A percentile compares a stretch with the other conserved stretches of the same genome.
Evolutionary conservation across 2,113 vertebrate species (phyloP).

Genomic region (Hemiscyllium ocellatum): DNA sequence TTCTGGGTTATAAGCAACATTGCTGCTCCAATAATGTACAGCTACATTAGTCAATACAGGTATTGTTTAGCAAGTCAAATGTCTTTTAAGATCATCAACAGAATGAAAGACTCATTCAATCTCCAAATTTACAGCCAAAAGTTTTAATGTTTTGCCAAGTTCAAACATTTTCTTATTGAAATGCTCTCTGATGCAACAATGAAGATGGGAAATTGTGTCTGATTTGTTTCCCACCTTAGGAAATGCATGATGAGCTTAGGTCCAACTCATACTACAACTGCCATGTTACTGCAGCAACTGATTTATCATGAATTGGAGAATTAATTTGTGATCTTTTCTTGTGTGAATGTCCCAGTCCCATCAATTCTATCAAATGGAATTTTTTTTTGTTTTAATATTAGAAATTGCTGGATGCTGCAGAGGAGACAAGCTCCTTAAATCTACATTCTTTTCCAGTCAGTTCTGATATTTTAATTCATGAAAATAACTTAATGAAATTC

Average conservation of each 20-base stretch:
- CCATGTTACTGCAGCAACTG: background rate
- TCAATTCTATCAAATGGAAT: background rate
- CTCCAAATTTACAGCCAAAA: too few relatives aligned
- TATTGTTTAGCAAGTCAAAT: too few relatives aligned
- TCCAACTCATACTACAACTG: background rate
- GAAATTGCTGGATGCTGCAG: background rate
- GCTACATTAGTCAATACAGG: too few relatives aligned
- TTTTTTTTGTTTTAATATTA: background rate
- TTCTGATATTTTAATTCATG: background rate
- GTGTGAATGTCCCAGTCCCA: background rate
- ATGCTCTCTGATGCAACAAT: background rate
- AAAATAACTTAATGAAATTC: conserved; percentile 37
- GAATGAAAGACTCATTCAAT: too few relatives aligned
- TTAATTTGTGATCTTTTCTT: background rate
- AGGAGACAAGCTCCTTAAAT: background rate
- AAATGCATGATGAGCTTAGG: background rate
- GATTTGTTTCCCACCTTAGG: background rate
- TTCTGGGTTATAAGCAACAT: too few relatives aligned
- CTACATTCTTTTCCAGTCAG: background rate
- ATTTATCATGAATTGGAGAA: background rate
- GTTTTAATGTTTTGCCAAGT: too few relatives aligned
- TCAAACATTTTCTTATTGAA: background rate
- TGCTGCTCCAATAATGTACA: too few relatives aligned
- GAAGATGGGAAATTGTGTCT: background rate
- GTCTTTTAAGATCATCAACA: too few relatives aligned